These are phyloP conservation scores for Pogonocichla stellata DNA, from an alignment of 2,113 vertebrate genomes.

Conservation along the genomic window DNA sequence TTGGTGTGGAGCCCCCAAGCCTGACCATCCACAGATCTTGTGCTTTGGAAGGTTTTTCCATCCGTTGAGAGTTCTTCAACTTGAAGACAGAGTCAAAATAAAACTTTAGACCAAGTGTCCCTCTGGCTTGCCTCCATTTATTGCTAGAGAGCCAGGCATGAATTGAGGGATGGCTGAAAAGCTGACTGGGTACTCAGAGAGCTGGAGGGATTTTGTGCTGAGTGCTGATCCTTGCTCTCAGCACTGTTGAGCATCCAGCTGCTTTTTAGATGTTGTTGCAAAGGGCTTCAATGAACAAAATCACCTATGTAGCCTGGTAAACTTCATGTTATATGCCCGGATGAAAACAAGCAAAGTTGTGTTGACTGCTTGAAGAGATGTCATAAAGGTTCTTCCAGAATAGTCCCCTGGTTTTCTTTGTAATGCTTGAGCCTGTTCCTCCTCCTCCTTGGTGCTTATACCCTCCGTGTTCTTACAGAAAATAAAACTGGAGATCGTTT, in stretches of 20 bases:
- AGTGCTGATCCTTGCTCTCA: neutral
- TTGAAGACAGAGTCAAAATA: neutral
- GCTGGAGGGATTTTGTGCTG: neutral
- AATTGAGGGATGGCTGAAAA: neutral
- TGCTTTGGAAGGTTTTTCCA: neutral
- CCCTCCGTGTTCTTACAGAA: fast-evolving
- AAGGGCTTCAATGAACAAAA: neutral
- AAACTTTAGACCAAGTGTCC: neutral
- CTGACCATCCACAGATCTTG: neutral
- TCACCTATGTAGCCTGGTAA: neutral
- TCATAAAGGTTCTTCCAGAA: neutral
- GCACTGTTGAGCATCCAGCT: neutral
- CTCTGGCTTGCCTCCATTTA: neutral
- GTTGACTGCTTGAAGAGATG: neutral
- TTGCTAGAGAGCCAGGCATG: neutral
- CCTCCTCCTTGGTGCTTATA: neutral
- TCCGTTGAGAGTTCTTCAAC: neutral
- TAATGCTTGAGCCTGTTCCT: neutral
- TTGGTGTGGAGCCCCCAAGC: neutral
- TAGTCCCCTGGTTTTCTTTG: neutral
- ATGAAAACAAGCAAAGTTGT: neutral
- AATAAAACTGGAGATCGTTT: neutral
- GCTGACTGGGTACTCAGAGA: neutral
- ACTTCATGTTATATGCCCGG: neutral
- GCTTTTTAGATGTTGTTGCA: neutral